Conservation (phyloP, 1,140 invertebrate species). For the Dufourea novaeangliae region DNA sequence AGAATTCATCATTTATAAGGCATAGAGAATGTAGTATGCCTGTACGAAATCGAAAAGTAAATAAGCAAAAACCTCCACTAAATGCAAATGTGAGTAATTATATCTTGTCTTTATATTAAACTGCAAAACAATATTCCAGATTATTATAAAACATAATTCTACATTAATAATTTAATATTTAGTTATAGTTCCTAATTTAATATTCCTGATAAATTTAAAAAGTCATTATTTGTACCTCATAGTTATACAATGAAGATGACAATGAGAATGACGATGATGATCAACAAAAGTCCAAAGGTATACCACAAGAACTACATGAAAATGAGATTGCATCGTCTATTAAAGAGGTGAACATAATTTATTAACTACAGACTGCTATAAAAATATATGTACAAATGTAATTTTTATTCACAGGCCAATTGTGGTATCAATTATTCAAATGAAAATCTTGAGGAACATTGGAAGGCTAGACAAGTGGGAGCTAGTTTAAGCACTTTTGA, state of each 20-base stretch:
- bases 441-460: slow-evolving; percentile 13
- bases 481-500: background rate
- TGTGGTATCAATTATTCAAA: slow-evolving; percentile 47
- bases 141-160: too few relatives aligned
- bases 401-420: slow-evolving; percentile 34
- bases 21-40: background rate
- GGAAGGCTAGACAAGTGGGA: background rate
- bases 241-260: slow-evolving; percentile 24
- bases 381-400: background rate
- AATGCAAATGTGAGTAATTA: slow-evolving; percentile 41
- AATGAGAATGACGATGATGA: background rate
- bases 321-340: slow-evolving; percentile 36
- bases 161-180: background rate
- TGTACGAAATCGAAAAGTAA: slow-evolving; percentile 27
- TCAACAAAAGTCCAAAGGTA: background rate
- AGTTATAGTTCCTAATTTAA: too few relatives aligned
- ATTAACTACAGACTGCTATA: background rate
- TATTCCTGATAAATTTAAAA: background rate
- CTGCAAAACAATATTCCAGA: too few relatives aligned
- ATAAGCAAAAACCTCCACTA: slow-evolving; percentile 2
- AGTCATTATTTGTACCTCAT: slow-evolving; percentile 11
- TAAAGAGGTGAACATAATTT: slow-evolving; percentile 29
- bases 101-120: background rate
- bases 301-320: background rate
- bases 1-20: slow-evolving; percentile 19